Evolutionary conservation across 2,888 invertebrate genomes (phyloP), one percentile per base, ranked within the genome.

Genomic region (Drosophila koepferae): DNA sequence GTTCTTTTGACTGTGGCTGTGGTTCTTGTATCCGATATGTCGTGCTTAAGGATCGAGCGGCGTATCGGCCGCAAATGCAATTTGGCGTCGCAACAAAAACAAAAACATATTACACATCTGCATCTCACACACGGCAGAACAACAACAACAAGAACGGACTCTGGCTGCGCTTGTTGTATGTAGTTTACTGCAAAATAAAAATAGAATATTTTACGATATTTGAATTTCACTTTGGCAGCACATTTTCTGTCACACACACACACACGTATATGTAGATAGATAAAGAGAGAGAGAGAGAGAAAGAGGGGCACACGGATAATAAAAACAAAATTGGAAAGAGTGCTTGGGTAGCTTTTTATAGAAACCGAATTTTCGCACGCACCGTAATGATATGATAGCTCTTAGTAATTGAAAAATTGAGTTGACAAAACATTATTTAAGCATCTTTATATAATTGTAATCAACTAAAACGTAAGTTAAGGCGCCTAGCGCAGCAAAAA

Each of bases 51-150:
- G 85, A 86, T 86, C 90, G 59, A 88, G 86, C 74, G 89, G 90
- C 87, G 81, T 86, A 59, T 83, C 81, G 59, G 79, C 82, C 82
- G 89, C 86, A 81, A 83, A 79, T 86, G 84, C 66, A 74, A 80
- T 83, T 89, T 89, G 89, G 76, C 89, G 90, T 86, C 86, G 89
- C 85, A 80, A 74, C 74, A 87, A 71, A 82, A 81, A 84, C 77
- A 88, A 81, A 82, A 81, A 78, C 81, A 75, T 83, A 74, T 80
- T 90, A 90, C 83, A 88, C 77, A 89, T 80, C 86, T 89, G 86
- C 86, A 86, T 86, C 72, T 67, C 86, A 64, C 54, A 55, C 63
- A 64, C 31, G 51, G 38, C 46, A 48, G 54, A 63, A 54, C 46
- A 40, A 55, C 46, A 44, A 65, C 80, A 75, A 68, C 76, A 71